Base-by-base conservation (phyloP, 2,888 invertebrate genomes). In the Chironomus riparius region DNA sequence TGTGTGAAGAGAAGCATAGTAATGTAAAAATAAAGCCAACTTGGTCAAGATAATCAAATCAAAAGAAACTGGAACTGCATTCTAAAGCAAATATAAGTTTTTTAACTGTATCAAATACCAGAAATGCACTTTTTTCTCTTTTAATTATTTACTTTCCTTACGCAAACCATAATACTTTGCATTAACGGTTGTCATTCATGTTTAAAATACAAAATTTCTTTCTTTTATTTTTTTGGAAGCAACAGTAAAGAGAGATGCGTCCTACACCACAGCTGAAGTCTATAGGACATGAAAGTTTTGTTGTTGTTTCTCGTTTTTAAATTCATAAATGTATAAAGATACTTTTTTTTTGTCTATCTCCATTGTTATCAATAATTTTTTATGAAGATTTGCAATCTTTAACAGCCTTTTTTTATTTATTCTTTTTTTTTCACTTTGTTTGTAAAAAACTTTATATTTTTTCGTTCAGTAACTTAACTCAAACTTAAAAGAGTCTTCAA, bases 301-400 rank as follows among this genome's bases (percentile, higher is more conserved):
- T 28, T 38, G 15, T 56, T 56, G n/a, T 56, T 56, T 15, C 18
- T 0, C n/a, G n/a, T n/a, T 56, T 50, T 50, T 15, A 56, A 56
- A 18, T 56, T 56, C 15, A 56, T 15, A 18, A 56, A 15, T 15
- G 56, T 18, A 56, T 18, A 18, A 56, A 48, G 22, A 70, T 50
- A 56, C 48, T 70, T 70, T 21, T 15, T 15, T 22, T 24, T 62
- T 18, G 13, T 65, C 24, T 22, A 62, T 38, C 50, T 68, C 47
- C 47, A 47, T 12, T 48, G 18, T 15, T 21, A 18, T 68, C 61
- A 38, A 21, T 47, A 47, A 22, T 74, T 62, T n/a, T 74, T 68
- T 38, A 74, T 74, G 74, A 65, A 74, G 72, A 74, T 74, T 74
- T 74, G 65, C 68, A 74, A 74, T 68, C 65, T 74, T 74, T 74